Base-by-base conservation (phyloP, 2,888 invertebrate species). In the Dicyrtomina minuta region DNA sequence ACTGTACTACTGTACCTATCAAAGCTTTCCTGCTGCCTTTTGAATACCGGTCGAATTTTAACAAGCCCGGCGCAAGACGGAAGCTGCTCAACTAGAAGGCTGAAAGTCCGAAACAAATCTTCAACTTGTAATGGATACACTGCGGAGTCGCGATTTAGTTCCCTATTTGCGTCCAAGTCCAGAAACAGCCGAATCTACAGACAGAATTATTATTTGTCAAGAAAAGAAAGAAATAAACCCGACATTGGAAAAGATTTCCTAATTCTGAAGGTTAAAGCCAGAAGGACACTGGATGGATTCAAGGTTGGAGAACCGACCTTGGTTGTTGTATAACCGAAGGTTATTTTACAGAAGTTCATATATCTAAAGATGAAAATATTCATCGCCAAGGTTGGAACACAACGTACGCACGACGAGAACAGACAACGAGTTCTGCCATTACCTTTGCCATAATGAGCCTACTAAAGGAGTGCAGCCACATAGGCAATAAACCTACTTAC, bases 1-100 rank as follows among this genome's bases (percentile, higher is more conserved):
- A 8, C 33, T 5, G 33, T 33, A 33, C 33, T 33, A 33, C 8
- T 33, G 41, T 88, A 88, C 80, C 90, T 88, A 83, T 93, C 92
- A 81, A 89, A 91, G 82, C 89, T 89, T 79, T 91, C 92, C 77
- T 89, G 88, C 81, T 93, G 93, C 78, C 88, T 84, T 79, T 89
- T 88, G 82, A 88, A 88, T 65, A 89, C 86, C 2, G 93, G 93
- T 72, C 87, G 86, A 82, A 83, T 74, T 64, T 82, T 81, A 10
- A 86, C 81, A 41, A 86, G 80, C 71, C 80, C 78, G 72, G 82
- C 81, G 55, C 81, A 81, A 80, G 83, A 83, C 70, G 84, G 83
- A 72, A 91, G 85, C 76, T 88, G 86, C 61, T 84, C 84, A 8
- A 89, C 87, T 26, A 92, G 83, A 73, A 90, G 84, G 74, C 85